phyloP scores from a whole-genome alignment of 2,888 invertebrate genomes.

The Matsumyia berberina region DNA sequence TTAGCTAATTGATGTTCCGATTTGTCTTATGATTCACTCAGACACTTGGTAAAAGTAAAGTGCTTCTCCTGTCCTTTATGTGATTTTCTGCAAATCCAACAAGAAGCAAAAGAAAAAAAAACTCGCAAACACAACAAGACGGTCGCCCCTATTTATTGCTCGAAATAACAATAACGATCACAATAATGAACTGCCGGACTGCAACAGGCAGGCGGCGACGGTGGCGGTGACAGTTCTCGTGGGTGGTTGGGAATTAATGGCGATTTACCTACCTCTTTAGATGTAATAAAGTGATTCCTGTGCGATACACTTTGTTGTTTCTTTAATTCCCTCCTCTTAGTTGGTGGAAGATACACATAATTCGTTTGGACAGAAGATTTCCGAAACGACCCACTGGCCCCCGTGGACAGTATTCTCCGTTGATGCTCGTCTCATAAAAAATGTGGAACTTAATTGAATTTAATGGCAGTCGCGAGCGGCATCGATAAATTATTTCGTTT shows the following conservation, averaged over 20 bases:
- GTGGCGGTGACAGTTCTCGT: constrained; percentile 54
- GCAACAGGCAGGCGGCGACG: background rate
- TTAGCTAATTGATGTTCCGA: constrained; percentile 31
- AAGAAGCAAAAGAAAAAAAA: constrained; percentile 2
- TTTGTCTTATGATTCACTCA: constrained; percentile 42
- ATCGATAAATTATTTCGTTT: constrained; percentile 66
- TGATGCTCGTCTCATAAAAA: constrained; percentile 46
- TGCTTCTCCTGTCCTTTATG: background rate
- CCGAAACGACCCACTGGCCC: constrained; percentile 30
- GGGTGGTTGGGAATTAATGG: constrained; percentile 67
- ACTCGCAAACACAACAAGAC: constrained; percentile 4
- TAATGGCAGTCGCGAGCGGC: constrained; percentile 60
- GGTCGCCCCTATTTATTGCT: constrained; percentile 59
- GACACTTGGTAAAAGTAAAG: constrained; percentile 15
- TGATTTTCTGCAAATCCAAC: constrained; percentile 8
- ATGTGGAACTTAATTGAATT: constrained; percentile 64
- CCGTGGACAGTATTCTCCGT: constrained; percentile 28
- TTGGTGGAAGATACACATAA: constrained; percentile 33
- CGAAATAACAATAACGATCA: constrained; percentile 67
- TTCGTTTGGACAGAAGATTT: constrained; percentile 36
- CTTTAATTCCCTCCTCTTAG: constrained; percentile 20
- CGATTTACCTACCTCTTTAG: constrained; percentile 69
- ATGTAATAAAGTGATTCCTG: constrained; percentile 60
- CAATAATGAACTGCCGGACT: constrained; percentile 53
- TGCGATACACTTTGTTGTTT: constrained; percentile 30